These are phyloP conservation scores for Smutsia temminckii DNA, from an alignment of 2,797 vertebrate genomes.

Conservation along the genomic window DNA sequence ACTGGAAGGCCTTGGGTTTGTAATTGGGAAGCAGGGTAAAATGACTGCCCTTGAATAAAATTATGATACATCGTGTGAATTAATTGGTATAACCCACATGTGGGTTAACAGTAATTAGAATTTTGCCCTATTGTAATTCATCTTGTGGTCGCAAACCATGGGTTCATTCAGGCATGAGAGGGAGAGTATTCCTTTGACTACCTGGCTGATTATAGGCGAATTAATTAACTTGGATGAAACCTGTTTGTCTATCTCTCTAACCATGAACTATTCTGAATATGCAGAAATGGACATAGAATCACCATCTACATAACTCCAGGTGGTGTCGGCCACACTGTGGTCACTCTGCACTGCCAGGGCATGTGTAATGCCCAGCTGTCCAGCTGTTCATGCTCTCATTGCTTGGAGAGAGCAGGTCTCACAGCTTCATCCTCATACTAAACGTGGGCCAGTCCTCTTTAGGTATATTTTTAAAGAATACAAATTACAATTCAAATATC, in stretches of 20 bases:
- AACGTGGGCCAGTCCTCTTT: not conserved
- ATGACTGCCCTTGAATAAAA: not conserved
- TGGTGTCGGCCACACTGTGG: not conserved
- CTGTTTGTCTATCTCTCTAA: not conserved
- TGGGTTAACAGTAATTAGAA: not conserved
- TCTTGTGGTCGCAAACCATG: not conserved
- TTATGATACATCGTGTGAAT: not conserved
- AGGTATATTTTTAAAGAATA: not conserved
- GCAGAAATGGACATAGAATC: not conserved
- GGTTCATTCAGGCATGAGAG: not conserved
- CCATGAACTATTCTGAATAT: not conserved
- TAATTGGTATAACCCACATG: not conserved
- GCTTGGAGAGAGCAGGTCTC: not conserved
- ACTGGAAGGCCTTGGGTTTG: not conserved
- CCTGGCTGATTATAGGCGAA: not conserved
- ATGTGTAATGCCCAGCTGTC: not conserved
- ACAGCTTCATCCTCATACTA: not conserved
- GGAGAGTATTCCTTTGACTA: not conserved
- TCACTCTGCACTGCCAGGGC: not conserved
- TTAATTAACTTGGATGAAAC: not conserved
- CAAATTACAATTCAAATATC: not conserved
- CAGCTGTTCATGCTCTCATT: not conserved
- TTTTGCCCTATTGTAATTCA: not conserved
- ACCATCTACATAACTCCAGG: too few species aligned
- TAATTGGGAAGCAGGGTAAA: not conserved